Evolutionary conservation across 2,113 vertebrate species (phyloP).

Genomic region (Halichoerus grypus): DNA sequence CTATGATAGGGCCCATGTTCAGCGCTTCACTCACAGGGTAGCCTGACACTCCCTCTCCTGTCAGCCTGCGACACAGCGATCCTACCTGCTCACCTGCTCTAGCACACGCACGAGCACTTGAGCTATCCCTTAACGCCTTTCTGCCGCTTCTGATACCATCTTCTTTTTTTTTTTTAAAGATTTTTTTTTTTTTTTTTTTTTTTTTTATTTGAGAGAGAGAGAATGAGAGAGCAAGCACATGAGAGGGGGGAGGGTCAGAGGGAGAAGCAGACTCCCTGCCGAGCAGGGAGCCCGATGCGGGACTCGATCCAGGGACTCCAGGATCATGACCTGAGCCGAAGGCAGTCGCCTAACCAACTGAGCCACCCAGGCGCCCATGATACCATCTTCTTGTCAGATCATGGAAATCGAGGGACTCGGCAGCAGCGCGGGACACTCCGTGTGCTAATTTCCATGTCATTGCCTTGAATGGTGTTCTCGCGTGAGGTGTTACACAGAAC

Average conservation of each 20-base stretch:
- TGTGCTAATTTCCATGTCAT: constrained; percentile 50
- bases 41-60: constrained; percentile 54
- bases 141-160: constrained; percentile 7
- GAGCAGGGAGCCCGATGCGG: too few relatives aligned
- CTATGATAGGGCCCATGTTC: constrained; percentile 53
- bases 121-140: constrained; percentile 44
- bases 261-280: too few relatives aligned
- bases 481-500: not conserved
- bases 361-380: too few relatives aligned
- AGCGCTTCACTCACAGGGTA: not conserved
- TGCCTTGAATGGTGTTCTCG: constrained; percentile 7
- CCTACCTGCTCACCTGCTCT: constrained; percentile 61
- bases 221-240: too few relatives aligned
- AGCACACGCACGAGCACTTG: not conserved
- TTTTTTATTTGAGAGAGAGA: too few relatives aligned
- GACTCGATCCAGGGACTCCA: too few relatives aligned
- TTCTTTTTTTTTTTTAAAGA: too few relatives aligned
- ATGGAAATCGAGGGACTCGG: not conserved
- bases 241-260: too few relatives aligned
- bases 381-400: constrained; percentile 66
- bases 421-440: not conserved
- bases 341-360: too few relatives aligned
- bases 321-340: too few relatives aligned
- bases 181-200: too few relatives aligned
- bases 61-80: constrained; percentile 8